Evolutionary conservation across 2,113 vertebrate genomes (phyloP).

Genomic region (Megalops atlanticus): DNA sequence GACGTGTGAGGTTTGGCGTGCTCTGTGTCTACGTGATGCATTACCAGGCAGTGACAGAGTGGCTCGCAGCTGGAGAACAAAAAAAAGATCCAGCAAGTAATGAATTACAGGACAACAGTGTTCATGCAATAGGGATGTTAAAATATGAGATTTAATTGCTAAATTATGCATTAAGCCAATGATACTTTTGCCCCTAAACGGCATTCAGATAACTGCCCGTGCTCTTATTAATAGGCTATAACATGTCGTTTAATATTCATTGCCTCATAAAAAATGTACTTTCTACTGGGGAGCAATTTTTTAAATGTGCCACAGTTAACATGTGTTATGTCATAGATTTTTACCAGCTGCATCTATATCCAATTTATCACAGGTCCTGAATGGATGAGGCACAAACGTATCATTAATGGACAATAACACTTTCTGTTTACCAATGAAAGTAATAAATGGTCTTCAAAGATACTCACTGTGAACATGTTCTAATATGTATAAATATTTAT

Average conservation of each 20-base stretch:
- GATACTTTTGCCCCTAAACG: constrained; percentile 16
- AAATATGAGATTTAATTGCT: constrained; percentile 15
- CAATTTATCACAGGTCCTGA: background rate
- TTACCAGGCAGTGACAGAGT: background rate
- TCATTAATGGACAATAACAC: no score
- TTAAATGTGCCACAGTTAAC: background rate
- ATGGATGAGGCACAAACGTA: background rate
- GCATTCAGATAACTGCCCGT: background rate
- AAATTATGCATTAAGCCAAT: constrained; percentile 19
- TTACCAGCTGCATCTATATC: background rate
- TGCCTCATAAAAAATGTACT: background rate
- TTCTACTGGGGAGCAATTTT: background rate
- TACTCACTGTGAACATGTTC: no score
- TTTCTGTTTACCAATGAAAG: no score
- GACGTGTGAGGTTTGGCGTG: background rate
- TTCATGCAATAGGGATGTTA: constrained; percentile 12
- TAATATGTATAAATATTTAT: no score
- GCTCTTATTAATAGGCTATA: constrained; percentile 17
- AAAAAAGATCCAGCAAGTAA: constrained; percentile 6
- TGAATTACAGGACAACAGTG: background rate
- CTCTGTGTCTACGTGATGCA: background rate
- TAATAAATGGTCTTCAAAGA: no score
- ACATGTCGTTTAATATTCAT: constrained; percentile 16
- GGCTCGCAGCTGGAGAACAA: background rate
- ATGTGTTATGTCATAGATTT: background rate